Evolutionary conservation across 1,140 invertebrate genomes (phyloP), one percentile per base, ranked within the genome.

Genomic region (Diorhabda sublineata): DNA sequence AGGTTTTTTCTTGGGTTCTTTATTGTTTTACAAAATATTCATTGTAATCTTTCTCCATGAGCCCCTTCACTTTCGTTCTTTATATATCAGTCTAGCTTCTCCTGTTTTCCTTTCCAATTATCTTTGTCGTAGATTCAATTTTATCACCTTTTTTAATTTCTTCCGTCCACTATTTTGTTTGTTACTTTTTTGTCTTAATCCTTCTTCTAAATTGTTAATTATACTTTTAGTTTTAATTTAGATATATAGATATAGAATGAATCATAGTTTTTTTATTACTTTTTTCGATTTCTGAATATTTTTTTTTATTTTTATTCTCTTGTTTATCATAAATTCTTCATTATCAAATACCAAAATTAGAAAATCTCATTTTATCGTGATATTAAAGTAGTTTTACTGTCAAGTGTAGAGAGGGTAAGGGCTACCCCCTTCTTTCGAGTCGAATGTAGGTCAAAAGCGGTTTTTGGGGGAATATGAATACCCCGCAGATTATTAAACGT

Each of bases 401-500:
- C 8, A 43, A 62, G 45, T 62, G 61, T 62, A 62, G 45, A 62
- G 61, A 62, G 61, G 61, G 61, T 42, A n/a, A 62, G 61, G 61
- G 61, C 45, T 62, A 45, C 61, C 61, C 61, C 61, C 61, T 62
- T 44, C 42, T 47, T 62, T 45, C 11, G 42, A 62, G 42, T 42
- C 45, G 42, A 44, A 62, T 62, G 43, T 62, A 62, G 61, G 61
- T 62, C 61, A 62, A 44, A 62, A 44, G 61, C 42, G 43, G 43
- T 62, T 62, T 62, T 62, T 62, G 61, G 61, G 61, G 61, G 61
- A 62, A 62, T 62, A 44, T 43, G 11, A 62, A 62, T 62, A 62
- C 61, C 61, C 61, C 43, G 61, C n/a, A 42, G 61, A 62, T 62
- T 62, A 62, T 62, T 62, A 44, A 45, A 62, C 61, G 44, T 44